Evolutionary conservation across 2,888 invertebrate genomes (phyloP), one percentile per base, ranked within the genome.

Genomic region (Scaptomyza polygonia): DNA sequence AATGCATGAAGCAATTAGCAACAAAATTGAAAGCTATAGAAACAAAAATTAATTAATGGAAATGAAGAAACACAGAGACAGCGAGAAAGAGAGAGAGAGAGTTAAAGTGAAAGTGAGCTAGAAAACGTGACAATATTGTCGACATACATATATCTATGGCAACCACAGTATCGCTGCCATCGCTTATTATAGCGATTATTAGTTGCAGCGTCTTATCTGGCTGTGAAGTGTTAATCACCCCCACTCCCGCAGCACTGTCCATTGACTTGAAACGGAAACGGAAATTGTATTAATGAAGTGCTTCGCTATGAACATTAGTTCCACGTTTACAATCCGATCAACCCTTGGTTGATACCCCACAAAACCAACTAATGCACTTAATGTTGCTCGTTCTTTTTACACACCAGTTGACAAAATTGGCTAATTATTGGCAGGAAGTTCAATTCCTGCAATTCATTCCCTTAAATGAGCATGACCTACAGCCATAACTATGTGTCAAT

Each of bases 281-380:
- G 75, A 74, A 75, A 75, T 74, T 61, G 71, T 63, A 51, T 67
- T 75, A 71, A 75, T 74, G 36, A 55, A 58, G 59, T 61, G 74
- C 67, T 62, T 29, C 52, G 44, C 52, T 32, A 32, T 9, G 12
- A 9, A 21, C 21, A 21, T 21, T 3, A 4, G 47, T 6, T 3
- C 7, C 12, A 9, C 16, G 5, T 6, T 18, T 6, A 5, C 16
- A 30, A 16, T 16, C 29, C 30, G 30, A 8, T 34, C 29, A 45
- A n/a, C 9, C 30, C 30, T 12, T 1, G 6, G 21, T 11, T 11
- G 8, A 0, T 3, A 32, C n/a, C 34, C 6, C 34, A 34, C n/a
- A 2, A 6, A n/a, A 34, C 34, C n/a, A n/a, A n/a, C 34, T n/a
- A n/a, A n/a, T 34, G 34, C 34, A 34, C n/a, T n/a, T n/a, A n/a